phyloP scores from a whole-genome alignment of 2,113 vertebrate genomes.

The Alces alces region DNA sequence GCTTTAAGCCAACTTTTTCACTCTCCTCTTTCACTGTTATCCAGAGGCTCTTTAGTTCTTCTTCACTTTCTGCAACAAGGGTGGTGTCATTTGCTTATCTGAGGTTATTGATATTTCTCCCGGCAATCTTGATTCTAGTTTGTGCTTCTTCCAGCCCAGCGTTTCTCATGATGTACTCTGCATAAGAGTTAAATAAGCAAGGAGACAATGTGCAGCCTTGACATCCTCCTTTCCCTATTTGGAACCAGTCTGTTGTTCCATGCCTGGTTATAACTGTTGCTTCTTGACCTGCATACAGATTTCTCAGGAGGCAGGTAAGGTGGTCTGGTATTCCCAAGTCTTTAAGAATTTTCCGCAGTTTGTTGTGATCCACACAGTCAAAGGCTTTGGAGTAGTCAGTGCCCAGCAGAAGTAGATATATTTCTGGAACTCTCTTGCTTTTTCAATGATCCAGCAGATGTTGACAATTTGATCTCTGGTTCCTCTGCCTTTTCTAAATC shows the following conservation, averaged over 20 bases:
- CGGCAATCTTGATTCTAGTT: not conserved
- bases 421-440: not conserved
- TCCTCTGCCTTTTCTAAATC: not conserved
- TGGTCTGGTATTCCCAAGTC: not conserved
- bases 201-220: not conserved
- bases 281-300: not conserved
- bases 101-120: not conserved
- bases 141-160: not conserved
- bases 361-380: not conserved
- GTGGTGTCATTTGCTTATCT: not conserved
- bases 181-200: not conserved
- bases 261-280: not conserved
- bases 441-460: not conserved
- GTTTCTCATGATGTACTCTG: not conserved
- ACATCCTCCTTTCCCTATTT: not conserved
- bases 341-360: not conserved
- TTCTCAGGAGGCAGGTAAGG: not conserved
- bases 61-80: not conserved
- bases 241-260: not conserved
- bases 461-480: not conserved
- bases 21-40: not conserved
- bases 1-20: not conserved
- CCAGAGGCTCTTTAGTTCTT: not conserved
- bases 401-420: not conserved
- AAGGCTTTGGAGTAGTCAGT: not conserved